Conservation (phyloP, 2,113 vertebrate genomes). For the Melanerpes formicivorus region DNA sequence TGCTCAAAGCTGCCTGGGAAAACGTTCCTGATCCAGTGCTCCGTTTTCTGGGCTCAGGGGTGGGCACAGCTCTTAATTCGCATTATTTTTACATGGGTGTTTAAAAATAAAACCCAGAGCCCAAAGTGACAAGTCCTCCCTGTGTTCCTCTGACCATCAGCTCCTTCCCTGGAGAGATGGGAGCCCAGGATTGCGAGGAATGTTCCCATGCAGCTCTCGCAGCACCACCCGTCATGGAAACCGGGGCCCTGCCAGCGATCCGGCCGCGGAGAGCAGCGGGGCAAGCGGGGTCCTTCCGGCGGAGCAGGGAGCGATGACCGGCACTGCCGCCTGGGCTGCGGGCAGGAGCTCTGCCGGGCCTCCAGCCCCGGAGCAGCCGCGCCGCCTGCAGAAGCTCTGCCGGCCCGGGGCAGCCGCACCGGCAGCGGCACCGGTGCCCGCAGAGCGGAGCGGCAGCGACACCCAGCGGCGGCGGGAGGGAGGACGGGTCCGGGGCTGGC, state of each 20-base stretch:
- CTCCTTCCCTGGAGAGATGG: neutral
- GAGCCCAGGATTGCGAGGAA: neutral
- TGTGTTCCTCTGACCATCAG: neutral
- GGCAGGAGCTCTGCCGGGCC: no score
- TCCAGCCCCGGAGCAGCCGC: no score
- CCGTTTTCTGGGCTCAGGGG: neutral
- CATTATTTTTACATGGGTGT: neutral
- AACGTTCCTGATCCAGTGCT: accelerated
- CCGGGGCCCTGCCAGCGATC: neutral
- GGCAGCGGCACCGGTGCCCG: no score
- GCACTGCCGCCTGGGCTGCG: neutral
- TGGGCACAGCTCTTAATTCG: neutral
- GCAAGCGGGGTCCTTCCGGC: neutral
- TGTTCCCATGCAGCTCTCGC: neutral
- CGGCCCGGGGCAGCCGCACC: no score
- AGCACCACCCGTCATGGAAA: neutral
- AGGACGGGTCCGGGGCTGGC: neutral
- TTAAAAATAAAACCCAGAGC: neutral
- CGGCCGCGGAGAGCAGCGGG: neutral
- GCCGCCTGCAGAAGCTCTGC: no score
- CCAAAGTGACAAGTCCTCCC: neutral
- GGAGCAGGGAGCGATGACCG: neutral
- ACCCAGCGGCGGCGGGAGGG: neutral
- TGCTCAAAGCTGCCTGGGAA: neutral
- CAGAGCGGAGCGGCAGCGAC: neutral